Evolutionary conservation across 2,797 vertebrate species (phyloP), one percentile per base, ranked within the genome.

Genomic region (Pitangus sulphuratus): DNA sequence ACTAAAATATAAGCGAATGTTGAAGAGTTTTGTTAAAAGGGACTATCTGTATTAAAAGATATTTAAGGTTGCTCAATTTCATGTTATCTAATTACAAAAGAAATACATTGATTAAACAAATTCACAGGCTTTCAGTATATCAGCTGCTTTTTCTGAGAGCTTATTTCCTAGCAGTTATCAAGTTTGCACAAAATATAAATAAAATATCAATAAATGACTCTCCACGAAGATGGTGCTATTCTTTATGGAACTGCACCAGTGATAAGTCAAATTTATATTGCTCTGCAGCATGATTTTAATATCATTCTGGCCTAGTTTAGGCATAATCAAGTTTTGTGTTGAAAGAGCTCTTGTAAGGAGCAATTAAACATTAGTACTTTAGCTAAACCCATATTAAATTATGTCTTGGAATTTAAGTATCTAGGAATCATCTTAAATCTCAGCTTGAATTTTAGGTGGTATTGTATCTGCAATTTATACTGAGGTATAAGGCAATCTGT

Each of bases 391-490:
- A 30, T 92, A 90, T 96, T 96, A 95, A 96, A 97, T 98, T 97
- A 96, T 89, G 91, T 35, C 76, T 89, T 75, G 66, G 79, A 88
- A 96, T 96, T 95, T 94, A 97, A 97, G 89, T 97, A 95, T 88
- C 84, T 94, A 83, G 30, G 91, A 94, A 93, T 96, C 88, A 87
- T 91, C 95, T 96, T 95, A 97, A 97, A 97, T 97, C 95, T 97
- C 76, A 89, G 74, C 87, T 93, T 94, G 79, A 93, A 77, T 96
- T 97, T 90, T 74, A 89, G 56, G 61, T 81, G 37, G 57, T 92
- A 89, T 92, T 82, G 72, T 87, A 89, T 42, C n/a, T 50, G 69
- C 87, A 93, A 94, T 95, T 83, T 95, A 77, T 92, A 95, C 48
- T 91, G 79, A 93, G 30, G 48, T 94, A 57, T 56, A 91, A 86